Base-by-base conservation (phyloP, 2,888 invertebrate genomes). In the Meliscaeva auricollis region DNA sequence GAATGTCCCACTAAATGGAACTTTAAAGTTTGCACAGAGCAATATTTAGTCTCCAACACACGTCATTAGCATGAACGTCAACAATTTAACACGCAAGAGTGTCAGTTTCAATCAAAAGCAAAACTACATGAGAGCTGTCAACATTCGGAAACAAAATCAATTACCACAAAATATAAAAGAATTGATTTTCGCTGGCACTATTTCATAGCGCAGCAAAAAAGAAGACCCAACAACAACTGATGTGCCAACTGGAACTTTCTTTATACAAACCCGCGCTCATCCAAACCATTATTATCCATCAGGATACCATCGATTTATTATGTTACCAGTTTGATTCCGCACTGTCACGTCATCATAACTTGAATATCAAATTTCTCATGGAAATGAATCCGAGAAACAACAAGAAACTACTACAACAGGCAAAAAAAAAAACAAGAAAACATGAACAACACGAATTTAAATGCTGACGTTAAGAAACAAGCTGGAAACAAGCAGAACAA, bases 61-160 rank as follows among this genome's bases (percentile, higher is more conserved):
- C 32, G 17, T 11, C 32, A 13, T 48, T 35, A 32, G 48, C 35
- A 48, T 17, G 32, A 66, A 48, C 2, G 4, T 35, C 5, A 50
- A 35, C 17, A 50, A 35, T 7, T 5, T 13, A 54, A 44, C 69
- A 62, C 52, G 60, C 60, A 52, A 38, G 0, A 66, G 5, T 76
- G 84, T 76, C 80, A 85, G 52, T 62, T 20, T 32, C 20, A 22
- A 20, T 17, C 32, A 17, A 38, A 46, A 60, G 30, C 52, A 32
- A 62, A 56, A 35, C 56, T 17, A 54, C 17, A 1, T 6, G 6
- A 46, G 32, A 11, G 13, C 75, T 70, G 80, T 72, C 76, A 85
- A 73, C 80, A 72, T 66, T 76, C 35, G 74, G 41, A 58, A 74
- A 70, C 35, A 75, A 84, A 84, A 79, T 79, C 79, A 79, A 75